These are phyloP conservation scores for Caenorhabditis uteleia DNA, from an alignment of 2,888 invertebrate genomes.

Conservation along the genomic window DNA sequence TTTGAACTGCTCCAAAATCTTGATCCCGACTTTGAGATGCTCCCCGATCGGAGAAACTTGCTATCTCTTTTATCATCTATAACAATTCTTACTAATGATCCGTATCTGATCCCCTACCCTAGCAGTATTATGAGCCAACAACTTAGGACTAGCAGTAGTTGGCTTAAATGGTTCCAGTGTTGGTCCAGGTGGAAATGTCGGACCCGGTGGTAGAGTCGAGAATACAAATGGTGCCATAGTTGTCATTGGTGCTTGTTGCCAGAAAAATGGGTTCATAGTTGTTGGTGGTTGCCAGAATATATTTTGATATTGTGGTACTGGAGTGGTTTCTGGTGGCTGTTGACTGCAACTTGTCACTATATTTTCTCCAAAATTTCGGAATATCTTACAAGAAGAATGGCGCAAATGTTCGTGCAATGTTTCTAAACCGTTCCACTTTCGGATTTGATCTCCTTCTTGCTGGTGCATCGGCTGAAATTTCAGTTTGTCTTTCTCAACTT, in stretches of 20 bases:
- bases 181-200: conserved; percentile 13
- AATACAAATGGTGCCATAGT: conserved; percentile 30
- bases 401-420: conserved; percentile 30
- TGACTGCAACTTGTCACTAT: no score
- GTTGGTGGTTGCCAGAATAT: conserved; percentile 30
- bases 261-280: no score
- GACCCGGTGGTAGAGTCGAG: conserved; percentile 33
- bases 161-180: conserved; percentile 31
- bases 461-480: conserved; percentile 34
- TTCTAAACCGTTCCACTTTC: conserved; percentile 17
- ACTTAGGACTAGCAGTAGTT: conserved; percentile 37
- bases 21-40: conserved; percentile 29
- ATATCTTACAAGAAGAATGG: conserved; percentile 8
- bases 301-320: conserved; percentile 32
- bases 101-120: conserved; percentile 23
- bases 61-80: conserved; percentile 51
- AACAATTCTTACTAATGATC: neutral
- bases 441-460: conserved; percentile 4
- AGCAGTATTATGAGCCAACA: conserved; percentile 52
- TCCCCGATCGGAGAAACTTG: conserved; percentile 41
- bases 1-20: conserved; percentile 52
- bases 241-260: neutral
- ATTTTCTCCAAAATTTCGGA: neutral
- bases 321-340: conserved; percentile 15
- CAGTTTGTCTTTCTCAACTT: no score